Base-by-base conservation (phyloP, 2,888 invertebrate genomes). In the Embidobia sp. region DNA sequence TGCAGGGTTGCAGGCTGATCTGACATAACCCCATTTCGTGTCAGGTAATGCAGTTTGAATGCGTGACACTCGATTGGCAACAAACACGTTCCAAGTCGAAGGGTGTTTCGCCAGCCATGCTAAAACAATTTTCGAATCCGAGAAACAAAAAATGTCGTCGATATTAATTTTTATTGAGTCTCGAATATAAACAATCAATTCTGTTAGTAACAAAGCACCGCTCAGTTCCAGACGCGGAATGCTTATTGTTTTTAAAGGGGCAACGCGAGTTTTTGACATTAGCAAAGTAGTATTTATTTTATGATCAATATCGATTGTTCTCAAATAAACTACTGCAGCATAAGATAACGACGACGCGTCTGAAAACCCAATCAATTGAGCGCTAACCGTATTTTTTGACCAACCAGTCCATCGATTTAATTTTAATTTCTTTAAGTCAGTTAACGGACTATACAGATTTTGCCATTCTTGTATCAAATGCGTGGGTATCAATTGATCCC, bases 161-260 rank as follows among this genome's bases (percentile, higher is more conserved):
- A 48, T 5, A 7, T 3, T 2, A 29, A 29, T n/a, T 16, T 22
- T 15, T 5, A 40, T 0, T 2, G 40, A 40, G 8, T 40, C 4
- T 40, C 18, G 5, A 18, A 40, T n/a, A n/a, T 40, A n/a, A 18
- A 18, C n/a, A 1, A 40, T n/a, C 4, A 19, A 16, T 7, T 40
- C 13, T n/a, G n/a, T 4, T 4, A 40, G n/a, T n/a, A 40, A 40
- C 1, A n/a, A n/a, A 1, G 40, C 40, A 0, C 15, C 55, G 15
- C 26, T 40, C 3, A 55, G 27, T 27, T 55, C 55, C 5, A 55
- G 10, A 5, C 7, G 4, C 2, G 55, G 55, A 19, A 55, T 55
- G 26, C 37, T 40, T 0, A 40, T 11, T 1, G 40, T 40, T 37
- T 55, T 55, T 6, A 40, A n/a, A 11, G 40, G 55, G 11, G 55